phyloP scores from a whole-genome alignment of 1,140 invertebrate genomes.

The Oscheius sp. region DNA sequence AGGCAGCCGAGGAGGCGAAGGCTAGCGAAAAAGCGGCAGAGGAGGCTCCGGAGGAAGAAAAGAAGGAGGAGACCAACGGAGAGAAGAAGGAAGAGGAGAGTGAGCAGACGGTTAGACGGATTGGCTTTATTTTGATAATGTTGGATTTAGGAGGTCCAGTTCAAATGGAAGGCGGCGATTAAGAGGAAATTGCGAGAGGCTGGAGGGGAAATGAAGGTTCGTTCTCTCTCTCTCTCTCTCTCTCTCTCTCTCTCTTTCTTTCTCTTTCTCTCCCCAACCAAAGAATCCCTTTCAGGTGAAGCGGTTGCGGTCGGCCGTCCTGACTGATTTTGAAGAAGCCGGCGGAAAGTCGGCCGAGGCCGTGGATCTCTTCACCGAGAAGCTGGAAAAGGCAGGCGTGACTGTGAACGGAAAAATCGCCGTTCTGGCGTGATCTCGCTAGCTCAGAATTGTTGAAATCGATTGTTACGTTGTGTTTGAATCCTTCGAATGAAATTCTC shows the following conservation, averaged over 20 bases:
- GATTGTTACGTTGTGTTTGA: background rate
- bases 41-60: background rate
- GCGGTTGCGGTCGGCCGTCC: conserved; percentile 21
- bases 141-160: background rate
- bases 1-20: conserved; percentile 26
- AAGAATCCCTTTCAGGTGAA: conserved; percentile 35
- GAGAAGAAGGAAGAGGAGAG: background rate
- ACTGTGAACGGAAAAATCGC: conserved; percentile 36
- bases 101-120: background rate
- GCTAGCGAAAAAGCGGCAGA: conserved; percentile 10
- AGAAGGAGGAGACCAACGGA: conserved; percentile 5
- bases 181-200: conserved; percentile 38
- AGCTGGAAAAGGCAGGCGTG: conserved; percentile 26
- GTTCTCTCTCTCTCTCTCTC: background rate
- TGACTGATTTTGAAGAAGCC: conserved; percentile 8
- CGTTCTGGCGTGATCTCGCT: conserved; percentile 1
- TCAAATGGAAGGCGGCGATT: conserved; percentile 44
- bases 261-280: background rate
- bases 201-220: conserved; percentile 42
- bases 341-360: conserved; percentile 8
- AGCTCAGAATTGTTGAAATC: background rate
- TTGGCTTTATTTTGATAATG: background rate
- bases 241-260: background rate
- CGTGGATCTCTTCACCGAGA: conserved; percentile 24
- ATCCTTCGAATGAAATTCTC: background rate